These are phyloP conservation scores for Euplagia quadripunctaria DNA, from an alignment of 2,888 invertebrate species.

Conservation along the genomic window DNA sequence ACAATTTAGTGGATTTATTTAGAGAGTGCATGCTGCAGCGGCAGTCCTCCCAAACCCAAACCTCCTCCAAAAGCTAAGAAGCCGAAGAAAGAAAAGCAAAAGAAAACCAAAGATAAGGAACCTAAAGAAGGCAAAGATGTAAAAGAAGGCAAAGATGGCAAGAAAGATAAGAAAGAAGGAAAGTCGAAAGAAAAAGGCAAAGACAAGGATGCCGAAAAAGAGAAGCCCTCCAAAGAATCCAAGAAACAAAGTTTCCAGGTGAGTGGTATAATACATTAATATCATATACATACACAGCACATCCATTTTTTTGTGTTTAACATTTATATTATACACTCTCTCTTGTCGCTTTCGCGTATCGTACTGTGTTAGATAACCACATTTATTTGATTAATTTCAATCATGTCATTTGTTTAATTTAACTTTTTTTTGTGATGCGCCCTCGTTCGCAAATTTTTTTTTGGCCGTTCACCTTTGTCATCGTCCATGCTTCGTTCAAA, in stretches of 20 bases:
- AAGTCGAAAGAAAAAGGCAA: slow-evolving; percentile 86
- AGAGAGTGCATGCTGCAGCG: slow-evolving; percentile 95
- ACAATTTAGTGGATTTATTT: slow-evolving; percentile 22
- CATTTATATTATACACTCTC: slow-evolving; percentile 46
- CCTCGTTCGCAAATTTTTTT: slow-evolving; percentile 64
- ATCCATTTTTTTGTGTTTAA: slow-evolving; percentile 77
- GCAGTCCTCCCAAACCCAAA: slow-evolving; percentile 89
- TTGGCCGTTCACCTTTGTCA: slow-evolving; percentile 58
- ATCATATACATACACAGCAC: slow-evolving; percentile 71
- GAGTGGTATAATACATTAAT: slow-evolving; percentile 50
- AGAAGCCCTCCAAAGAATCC: slow-evolving; percentile 87
- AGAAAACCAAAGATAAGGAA: slow-evolving; percentile 89
- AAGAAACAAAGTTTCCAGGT: slow-evolving; percentile 91
- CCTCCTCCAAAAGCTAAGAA: slow-evolving; percentile 90
- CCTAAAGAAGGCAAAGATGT: slow-evolving; percentile 82
- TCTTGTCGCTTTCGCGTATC: slow-evolving; percentile 76
- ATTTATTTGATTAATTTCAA: slow-evolving; percentile 63
- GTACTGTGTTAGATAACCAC: slow-evolving; percentile 79
- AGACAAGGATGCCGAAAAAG: slow-evolving; percentile 87
- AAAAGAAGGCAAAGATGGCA: slow-evolving; percentile 83
- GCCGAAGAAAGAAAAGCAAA: slow-evolving; percentile 90
- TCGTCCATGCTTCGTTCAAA: slow-evolving; percentile 70
- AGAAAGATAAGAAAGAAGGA: slow-evolving; percentile 88
- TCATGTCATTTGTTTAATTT: slow-evolving; percentile 64
- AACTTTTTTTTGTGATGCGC: slow-evolving; percentile 65